Evolutionary conservation across 64 coral and sea anemone genomes (phyloP), one percentile per base, ranked within the genome.

Genomic region (Pachyseris speciosa): DNA sequence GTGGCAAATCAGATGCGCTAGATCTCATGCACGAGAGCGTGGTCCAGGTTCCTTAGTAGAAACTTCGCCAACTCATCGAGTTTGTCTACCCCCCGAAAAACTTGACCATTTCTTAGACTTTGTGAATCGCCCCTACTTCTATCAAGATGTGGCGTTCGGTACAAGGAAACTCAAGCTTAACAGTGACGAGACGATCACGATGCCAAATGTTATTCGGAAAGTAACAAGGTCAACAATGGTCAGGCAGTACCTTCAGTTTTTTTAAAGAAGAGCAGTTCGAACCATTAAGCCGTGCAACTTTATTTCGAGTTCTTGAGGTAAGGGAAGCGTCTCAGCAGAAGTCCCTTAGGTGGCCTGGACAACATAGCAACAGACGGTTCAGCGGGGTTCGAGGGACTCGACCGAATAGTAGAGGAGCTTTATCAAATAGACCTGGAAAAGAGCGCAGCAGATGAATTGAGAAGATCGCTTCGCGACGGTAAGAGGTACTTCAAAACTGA

Each of bases 1-100:
- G 47, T 94, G 91, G 91, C 91, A 87, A 88, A 94, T 94, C 20
- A 87, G 33, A 72, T 51, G 91, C 20, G 84, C 73, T 70, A 93
- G 91, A 93, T 47, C 91, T 33, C 91, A 94, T 67, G 91, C 91
- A 67, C 57, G 60, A 73, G 59, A 80, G n/a, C 42, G 73, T 59
- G 61, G 91, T 17, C 84, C 91, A 26, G 91, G 84, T 3, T 87
- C 61, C 22, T 41, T 80, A 71, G 31, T 93, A 34, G 75, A 79
- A 79, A 50, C 55, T 24, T 40, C 63, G 25, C 15, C 41, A 17
- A 74, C 68, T 63, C 50, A 89, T 42, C 75, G 88, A 53, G 89
- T 91, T 68, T 45, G 89, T 25, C 49, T 91, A 11, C 66, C 45
- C 31, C 37, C 10, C 32, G 42, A 50, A 38, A 92, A 93, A 80